Evolutionary conservation across 2,113 vertebrate species (phyloP), one percentile per base, ranked within the genome.

Genomic region (Paramisgurnus dabryanus): DNA sequence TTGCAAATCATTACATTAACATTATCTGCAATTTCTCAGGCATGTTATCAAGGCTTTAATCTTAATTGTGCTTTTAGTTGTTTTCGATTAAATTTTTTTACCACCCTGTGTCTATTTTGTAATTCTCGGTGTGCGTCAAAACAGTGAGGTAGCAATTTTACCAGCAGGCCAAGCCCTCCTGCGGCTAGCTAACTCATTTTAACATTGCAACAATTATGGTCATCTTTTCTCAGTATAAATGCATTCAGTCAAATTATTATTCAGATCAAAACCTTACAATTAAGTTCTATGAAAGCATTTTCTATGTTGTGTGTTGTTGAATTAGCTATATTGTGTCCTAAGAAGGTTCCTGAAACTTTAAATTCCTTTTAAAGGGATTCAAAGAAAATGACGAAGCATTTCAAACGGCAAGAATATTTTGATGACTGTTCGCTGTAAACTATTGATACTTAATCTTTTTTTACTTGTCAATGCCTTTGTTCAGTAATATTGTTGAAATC

Each of bases 61-160:
- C 9, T 70, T 65, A 60, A 13, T 88, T 90, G 89, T 92, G 89
- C 89, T 91, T 91, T 58, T 15, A 17, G 15, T 57, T 12, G 5
- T 17, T 17, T 15, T 17, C 5, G 5, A 17, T 6, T 1, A 2
- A 18, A 18, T 18, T 87, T 27, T 72, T 47, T 57, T 40, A 82
- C 12, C 65, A 82, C 64, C 69, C 58, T 67, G 43, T 71, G 6
- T 73, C 49, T 45, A 41, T 72, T 58, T 18, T 18, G 0, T 45
- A 12, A 53, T 57, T 9, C 4, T 55, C 17, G 17, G 40, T 68
- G 43, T 68, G 66, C 87, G 86, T 87, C 75, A 67, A 11, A 81
- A 83, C 64, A 10, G 27, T 75, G 84, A 86, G 80, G 86, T 85
- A 87, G 85, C 85, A 63, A 2, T 74, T 71, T 84, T 71, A 76